phyloP scores from a whole-genome alignment of 2,797 vertebrate species.

The Neopelma chrysocephalum region DNA sequence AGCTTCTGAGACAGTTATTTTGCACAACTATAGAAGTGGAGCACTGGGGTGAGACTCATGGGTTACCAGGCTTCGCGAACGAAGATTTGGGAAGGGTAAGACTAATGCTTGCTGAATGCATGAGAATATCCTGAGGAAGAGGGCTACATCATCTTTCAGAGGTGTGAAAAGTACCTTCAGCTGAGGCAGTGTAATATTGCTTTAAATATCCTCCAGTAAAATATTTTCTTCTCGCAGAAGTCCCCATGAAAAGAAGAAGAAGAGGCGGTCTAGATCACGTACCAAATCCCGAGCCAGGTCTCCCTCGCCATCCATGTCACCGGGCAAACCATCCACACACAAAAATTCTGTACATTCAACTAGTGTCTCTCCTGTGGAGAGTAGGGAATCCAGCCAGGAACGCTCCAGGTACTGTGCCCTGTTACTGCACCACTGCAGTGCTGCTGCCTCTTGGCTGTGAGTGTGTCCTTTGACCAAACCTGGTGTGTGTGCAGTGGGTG shows the following conservation, averaged over 20 bases:
- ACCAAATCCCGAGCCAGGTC: slow-evolving; percentile 81
- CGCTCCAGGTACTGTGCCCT: slow-evolving; percentile 82
- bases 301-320: slow-evolving; percentile 83
- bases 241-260: slow-evolving; percentile 87
- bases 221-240: slow-evolving; percentile 65
- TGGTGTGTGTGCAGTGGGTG: neutral
- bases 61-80: too few relatives aligned
- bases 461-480: neutral
- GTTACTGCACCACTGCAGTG: neutral
- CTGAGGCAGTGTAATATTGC: neutral
- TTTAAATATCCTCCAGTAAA: neutral
- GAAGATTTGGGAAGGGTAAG: neutral
- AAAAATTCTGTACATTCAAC: slow-evolving; percentile 75
- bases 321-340: slow-evolving; percentile 75
- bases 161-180: neutral
- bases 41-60: neutral
- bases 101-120: neutral
- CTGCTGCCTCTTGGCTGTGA: neutral
- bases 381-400: slow-evolving; percentile 88
- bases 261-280: slow-evolving; percentile 76
- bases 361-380: slow-evolving; percentile 88
- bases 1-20: neutral
- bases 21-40: neutral
- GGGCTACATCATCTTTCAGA: neutral
- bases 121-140: neutral